Percentiles rank a stretch among this genome's conserved stretches.
Evolutionary conservation across 2,113 vertebrate genomes (phyloP).

Genomic region (Seriola dumerili): DNA sequence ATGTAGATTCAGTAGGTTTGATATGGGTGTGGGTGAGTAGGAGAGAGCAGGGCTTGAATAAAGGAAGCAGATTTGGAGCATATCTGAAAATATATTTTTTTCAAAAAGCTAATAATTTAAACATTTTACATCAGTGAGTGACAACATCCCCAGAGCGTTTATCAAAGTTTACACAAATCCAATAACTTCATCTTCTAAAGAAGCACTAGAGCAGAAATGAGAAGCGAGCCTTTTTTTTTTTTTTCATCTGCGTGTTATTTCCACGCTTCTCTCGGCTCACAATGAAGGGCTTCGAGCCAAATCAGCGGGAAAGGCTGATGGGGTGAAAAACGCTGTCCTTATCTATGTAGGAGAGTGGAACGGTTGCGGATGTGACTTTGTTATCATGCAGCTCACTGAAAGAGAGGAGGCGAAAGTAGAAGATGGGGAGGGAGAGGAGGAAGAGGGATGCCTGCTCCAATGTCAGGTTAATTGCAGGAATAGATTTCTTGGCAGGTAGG

Average conservation of each 20-base stretch:
- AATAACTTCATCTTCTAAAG: slow-evolving; percentile 54
- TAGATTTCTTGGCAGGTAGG: slow-evolving; percentile 48
- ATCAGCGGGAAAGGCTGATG: slow-evolving; percentile 59
- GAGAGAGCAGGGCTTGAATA: slow-evolving; percentile 16
- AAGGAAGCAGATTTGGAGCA: slow-evolving; percentile 23
- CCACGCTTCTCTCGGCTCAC: slow-evolving; percentile 42
- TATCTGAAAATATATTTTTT: background rate
- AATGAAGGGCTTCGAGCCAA: slow-evolving; percentile 55
- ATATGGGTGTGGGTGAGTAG: background rate
- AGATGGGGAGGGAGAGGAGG: background rate
- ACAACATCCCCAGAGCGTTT: slow-evolving; percentile 21
- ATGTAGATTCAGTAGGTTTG: slow-evolving; percentile 10
- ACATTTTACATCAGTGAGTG: slow-evolving; percentile 40
- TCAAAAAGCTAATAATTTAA: slow-evolving; percentile 33
- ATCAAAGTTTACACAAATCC: slow-evolving; percentile 54
- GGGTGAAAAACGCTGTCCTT: slow-evolving; percentile 50
- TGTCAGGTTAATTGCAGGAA: slow-evolving; percentile 57
- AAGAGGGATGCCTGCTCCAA: slow-evolving; percentile 24
- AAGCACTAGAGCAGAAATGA: slow-evolving; percentile 41
- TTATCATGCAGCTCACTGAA: slow-evolving; percentile 63
- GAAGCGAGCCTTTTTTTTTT: background rate
- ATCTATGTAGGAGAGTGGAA: slow-evolving; percentile 62
- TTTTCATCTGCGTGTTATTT: slow-evolving; percentile 35
- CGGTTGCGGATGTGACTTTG: slow-evolving; percentile 66
- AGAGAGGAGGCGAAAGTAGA: slow-evolving; percentile 32